These are phyloP conservation scores for Trachops cirrhosus DNA, from an alignment of 2,797 vertebrate genomes.

Conservation along the genomic window DNA sequence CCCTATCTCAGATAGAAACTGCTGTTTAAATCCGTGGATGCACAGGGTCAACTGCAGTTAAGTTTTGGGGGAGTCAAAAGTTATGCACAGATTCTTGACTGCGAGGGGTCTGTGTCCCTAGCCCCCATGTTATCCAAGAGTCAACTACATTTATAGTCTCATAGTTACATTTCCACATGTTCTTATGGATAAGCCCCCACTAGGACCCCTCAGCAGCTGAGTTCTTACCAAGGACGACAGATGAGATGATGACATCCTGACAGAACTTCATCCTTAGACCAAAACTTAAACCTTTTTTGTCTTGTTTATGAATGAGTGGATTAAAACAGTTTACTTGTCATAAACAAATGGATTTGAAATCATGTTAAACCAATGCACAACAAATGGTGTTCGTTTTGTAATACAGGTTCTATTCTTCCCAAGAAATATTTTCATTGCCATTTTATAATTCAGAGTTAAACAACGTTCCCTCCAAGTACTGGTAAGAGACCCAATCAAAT, in stretches of 20 bases:
- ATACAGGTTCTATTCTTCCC: neutral
- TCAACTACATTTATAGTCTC: neutral
- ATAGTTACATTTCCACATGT: neutral
- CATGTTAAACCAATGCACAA: neutral
- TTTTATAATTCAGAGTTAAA: constrained; percentile 8
- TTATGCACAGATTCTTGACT: neutral
- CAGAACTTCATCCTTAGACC: neutral
- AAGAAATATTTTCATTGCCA: neutral
- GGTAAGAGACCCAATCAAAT: neutral
- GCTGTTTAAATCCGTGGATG: neutral
- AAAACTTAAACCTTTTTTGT: neutral
- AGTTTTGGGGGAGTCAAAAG: neutral
- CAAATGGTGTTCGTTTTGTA: neutral
- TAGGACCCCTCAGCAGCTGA: neutral
- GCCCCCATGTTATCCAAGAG: neutral
- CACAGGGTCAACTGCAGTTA: neutral
- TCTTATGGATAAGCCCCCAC: neutral
- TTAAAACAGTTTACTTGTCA: neutral
- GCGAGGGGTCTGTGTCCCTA: neutral
- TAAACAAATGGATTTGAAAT: neutral
- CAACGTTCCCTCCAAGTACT: neutral
- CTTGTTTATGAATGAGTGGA: neutral
- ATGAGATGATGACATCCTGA: neutral
- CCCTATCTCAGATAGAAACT: neutral
- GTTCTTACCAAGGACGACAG: neutral